Base-by-base conservation (phyloP, 2,888 invertebrate species). In the Coleophora flavipennella region DNA sequence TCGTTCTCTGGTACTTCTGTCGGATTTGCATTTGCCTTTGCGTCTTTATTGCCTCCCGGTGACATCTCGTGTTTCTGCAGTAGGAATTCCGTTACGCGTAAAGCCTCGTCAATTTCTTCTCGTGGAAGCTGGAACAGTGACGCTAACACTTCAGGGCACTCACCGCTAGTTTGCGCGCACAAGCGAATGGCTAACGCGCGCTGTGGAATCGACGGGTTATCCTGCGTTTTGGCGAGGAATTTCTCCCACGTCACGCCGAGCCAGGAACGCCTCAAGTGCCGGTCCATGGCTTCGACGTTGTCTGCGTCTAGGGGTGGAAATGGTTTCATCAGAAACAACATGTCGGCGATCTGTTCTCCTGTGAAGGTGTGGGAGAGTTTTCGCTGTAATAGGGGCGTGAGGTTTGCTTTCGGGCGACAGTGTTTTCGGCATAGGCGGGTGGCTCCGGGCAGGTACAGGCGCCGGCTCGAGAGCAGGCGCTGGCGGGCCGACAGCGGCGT, bases 291-390 rank as follows among this genome's bases (percentile, higher is more conserved):
- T 6, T 20, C 20, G 2, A n/a, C 35, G 8, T 32, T 3, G 11
- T 38, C 13, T 1, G 26, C 31, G 13, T 32, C 33, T 33, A 35
- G 38, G 20, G 38, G 31, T 8, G 31, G 13, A 11, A 13, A 8
- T 3, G 13, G 8, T 10, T 29, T 28, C 29, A 38, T 13, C 6
- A 41, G 31, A 27, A 37, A 38, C 25, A 35, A 1, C 37, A 38
- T 34, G 34, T 41, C 41, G 6, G 14, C 41, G 25, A 41, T 31
- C n/a, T 41, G 34, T 1, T 36, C 36, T 26, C 9, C 32, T 2
- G 26, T 33, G 40, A 40, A 40, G 7, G 10, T 13, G n/a, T 1
- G 11, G 13, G 6, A 11, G 6, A n/a, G 29, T 13, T n/a, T n/a
- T n/a, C 28, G 28, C 20, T 4, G 20, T 20, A 10, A 11, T 2